Evolutionary conservation across 2,888 invertebrate species (phyloP), one percentile per base, ranked within the genome.

Genomic region (Drosophila subquinaria): DNA sequence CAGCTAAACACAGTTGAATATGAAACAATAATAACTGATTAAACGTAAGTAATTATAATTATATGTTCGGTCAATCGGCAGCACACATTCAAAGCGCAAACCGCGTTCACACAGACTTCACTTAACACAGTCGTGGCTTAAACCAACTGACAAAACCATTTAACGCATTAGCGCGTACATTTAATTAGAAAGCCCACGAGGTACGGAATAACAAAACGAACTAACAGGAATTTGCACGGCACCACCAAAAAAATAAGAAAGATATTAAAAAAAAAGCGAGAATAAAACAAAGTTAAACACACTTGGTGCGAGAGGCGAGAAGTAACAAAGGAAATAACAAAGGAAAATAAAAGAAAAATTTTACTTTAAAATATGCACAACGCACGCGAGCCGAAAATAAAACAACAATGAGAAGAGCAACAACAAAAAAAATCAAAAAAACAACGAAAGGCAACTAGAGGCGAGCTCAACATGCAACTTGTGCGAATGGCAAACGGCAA

Each of bases 401-500:
- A 63, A 57, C 42, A 69, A 69, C 56, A 56, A 67, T 56, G 45
- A 38, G 51, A 50, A 23, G 47, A 59, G 47, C 60, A 57, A 27
- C 36, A 48, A 50, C 35, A 42, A 27, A 15, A 56, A 27, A 15
- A 50, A 4, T 2, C 2, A 61, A 64, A 17, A 4, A 20, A 30
- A 30, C 9, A 51, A n/a, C 53, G 38, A 30, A 40, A 5, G 48
- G 60, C 53, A 63, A 47, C 50, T 3, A 60, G 52, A 51, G 66
- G 27, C 71, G 75, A 79, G 75, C 35, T 56, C 70, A 71, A 73
- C 89, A 73, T 78, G 84, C 89, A 86, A 87, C 84, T 83, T 84
- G 84, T 81, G 76, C 84, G 84, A 85, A 87, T 76, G 79, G 74
- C 89, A 79, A 89, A 72, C 87, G 84, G 76, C 71, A 69, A 60